Base-by-base conservation (phyloP, 2,113 vertebrate genomes). In the Dolichotis patagonum region DNA sequence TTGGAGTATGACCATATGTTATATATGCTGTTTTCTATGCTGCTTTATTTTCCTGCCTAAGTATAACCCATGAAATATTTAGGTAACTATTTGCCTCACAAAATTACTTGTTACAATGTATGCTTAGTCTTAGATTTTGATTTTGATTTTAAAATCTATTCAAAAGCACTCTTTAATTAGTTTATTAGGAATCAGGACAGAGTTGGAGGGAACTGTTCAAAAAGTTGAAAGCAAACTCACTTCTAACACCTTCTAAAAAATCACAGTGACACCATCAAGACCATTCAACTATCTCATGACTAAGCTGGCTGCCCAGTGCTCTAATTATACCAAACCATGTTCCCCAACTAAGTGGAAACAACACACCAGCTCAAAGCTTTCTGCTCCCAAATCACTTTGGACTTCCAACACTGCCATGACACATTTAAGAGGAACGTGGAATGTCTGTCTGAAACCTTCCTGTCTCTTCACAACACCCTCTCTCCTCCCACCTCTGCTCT, bases 11-110 rank as follows among this genome's bases (percentile, higher is more conserved):
- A 82, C 80, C 87, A 65, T 91, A 63, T 87, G 95, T n/a, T 81
- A 32, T 3, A 26, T 43, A 38, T 19, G 24, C 91, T 38, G 14
- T 35, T 80, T 46, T 58, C 85, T 69, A n/a, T 5, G 22, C 62
- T 65, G 62, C 49, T 69, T 91, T 88, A n/a, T 77, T 91, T 96
- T 73, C 73, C 62, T 93, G 80, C 62, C 87, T 63, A 63, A 85
- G 17, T 85, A 14, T n/a, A 93, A 95, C 67, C 85, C n/a, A 20
- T 28, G 87, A 80, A 94, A 91, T 73, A 63, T 73, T 60, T 41
- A 96, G 96, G 65, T 75, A 67, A 91, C 94, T 41, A 54, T 89
- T 94, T 85, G 38, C 62, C 86, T 94, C 91, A 93, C 56, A 60
- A 94, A 93, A 94, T 73, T 78, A 60, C 84, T 69, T 49, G 35